Conservation (phyloP, 2,888 invertebrate species). For the Drosophila maculinotata region DNA sequence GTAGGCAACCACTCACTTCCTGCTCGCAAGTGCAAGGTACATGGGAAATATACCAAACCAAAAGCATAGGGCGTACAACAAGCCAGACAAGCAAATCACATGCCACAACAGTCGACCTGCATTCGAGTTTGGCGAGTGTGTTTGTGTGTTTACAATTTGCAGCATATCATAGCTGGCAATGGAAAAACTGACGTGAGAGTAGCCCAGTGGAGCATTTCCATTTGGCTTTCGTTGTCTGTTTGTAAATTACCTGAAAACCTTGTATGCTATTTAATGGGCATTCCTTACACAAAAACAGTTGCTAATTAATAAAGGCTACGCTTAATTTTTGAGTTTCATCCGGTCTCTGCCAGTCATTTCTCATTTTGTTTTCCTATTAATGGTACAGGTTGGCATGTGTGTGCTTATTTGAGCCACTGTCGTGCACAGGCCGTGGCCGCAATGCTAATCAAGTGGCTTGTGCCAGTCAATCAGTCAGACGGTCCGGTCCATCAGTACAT, state of each 20-base stretch:
- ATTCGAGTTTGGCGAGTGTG: constrained; percentile 1
- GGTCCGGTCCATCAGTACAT: background rate
- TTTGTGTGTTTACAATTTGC: constrained; percentile 60
- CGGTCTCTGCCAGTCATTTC: constrained; percentile 15
- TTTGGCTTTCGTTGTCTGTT: constrained; percentile 27
- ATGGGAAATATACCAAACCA: constrained; percentile 39
- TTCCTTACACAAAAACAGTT: constrained; percentile 24
- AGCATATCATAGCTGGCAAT: constrained; percentile 64
- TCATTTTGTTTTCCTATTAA: background rate
- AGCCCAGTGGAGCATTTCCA: constrained; percentile 2
- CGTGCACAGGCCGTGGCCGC: constrained; percentile 47
- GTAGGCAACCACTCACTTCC: constrained; percentile 29
- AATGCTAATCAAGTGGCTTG: constrained; percentile 67
- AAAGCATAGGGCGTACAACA: constrained; percentile 48
- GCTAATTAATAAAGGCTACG: constrained; percentile 63
- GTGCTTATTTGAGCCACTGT: constrained; percentile 40
- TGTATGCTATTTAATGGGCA: constrained; percentile 46
- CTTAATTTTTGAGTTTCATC: constrained; percentile 41
- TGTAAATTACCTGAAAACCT: constrained; percentile 50
- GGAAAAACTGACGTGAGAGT: constrained; percentile 1
- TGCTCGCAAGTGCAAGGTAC: constrained; percentile 32
- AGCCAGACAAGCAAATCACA: constrained; percentile 75
- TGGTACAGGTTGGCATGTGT: constrained; percentile 5
- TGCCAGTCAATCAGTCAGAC: constrained; percentile 27
- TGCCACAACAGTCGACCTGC: constrained; percentile 52